Evolutionary conservation across 2,113 vertebrate species (phyloP).

Genomic region (Eulemur macaco): DNA sequence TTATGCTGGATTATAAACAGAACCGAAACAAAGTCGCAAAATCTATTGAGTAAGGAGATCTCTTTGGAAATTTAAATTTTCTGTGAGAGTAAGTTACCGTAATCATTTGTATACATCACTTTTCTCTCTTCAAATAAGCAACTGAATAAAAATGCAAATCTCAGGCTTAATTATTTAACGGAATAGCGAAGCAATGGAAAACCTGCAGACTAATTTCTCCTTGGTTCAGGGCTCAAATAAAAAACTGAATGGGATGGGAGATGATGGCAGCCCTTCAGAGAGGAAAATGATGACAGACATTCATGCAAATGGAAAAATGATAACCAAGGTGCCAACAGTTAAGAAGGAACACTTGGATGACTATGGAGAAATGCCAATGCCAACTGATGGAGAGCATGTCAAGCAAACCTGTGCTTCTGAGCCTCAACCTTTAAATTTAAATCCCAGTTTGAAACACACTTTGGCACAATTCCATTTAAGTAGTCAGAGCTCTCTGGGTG

Average conservation of each 20-base stretch:
- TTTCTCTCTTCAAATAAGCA: conserved; percentile 25
- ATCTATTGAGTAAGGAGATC: background rate
- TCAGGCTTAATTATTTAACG: conserved; percentile 73
- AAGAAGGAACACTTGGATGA: conserved; percentile 94
- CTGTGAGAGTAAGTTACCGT: background rate
- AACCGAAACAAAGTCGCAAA: conserved; percentile 39
- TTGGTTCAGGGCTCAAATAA: conserved; percentile 83
- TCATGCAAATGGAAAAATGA: conserved; percentile 87
- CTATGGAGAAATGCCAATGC: conserved; percentile 84
- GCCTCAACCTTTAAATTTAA: conserved; percentile 92
- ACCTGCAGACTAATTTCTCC: conserved; percentile 88
- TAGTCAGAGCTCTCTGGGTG: conserved; percentile 97
- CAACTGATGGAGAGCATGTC: conserved; percentile 76
- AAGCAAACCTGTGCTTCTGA: conserved; percentile 82
- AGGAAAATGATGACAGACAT: conserved; percentile 94
- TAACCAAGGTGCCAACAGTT: conserved; percentile 89
- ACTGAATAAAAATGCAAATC: conserved; percentile 73
- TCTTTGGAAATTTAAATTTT: conserved; percentile 61
- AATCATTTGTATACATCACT: background rate
- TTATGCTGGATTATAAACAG: conserved; percentile 9
- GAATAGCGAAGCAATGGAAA: conserved; percentile 88
- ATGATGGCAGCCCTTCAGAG: conserved; percentile 90
- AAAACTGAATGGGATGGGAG: conserved; percentile 85
- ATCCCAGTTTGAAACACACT: conserved; percentile 97
- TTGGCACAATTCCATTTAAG: conserved; percentile 98